phyloP scores from a whole-genome alignment of 2,888 invertebrate genomes.

The Calephelis perditalis region DNA sequence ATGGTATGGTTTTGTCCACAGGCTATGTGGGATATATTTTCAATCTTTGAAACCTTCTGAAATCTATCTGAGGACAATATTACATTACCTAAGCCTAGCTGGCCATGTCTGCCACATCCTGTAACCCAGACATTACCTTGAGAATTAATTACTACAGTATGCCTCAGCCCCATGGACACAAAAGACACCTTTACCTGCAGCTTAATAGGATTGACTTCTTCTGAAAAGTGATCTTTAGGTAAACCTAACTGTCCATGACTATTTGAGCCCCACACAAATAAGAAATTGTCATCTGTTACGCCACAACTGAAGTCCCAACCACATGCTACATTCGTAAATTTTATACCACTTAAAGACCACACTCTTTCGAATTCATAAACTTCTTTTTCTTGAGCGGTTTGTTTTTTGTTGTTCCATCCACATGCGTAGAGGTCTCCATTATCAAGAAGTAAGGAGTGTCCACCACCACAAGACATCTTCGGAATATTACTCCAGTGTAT shows the following conservation, averaged over 20 bases:
- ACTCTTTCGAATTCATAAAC: conserved; percentile 79
- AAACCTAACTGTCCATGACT: conserved; percentile 86
- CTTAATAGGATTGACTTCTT: conserved; percentile 52
- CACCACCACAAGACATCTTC: conserved; percentile 86
- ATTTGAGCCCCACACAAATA: conserved; percentile 92
- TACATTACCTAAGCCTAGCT: conserved; percentile 78
- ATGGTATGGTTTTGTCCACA: conserved; percentile 91
- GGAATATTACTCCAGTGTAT: conserved; percentile 72
- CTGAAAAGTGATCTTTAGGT: conserved; percentile 64
- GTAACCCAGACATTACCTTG: conserved; percentile 80
- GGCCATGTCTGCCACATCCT: conserved; percentile 83
- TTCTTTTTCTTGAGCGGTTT: conserved; percentile 78
- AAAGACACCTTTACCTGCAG: conserved; percentile 71
- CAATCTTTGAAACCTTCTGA: conserved; percentile 73
- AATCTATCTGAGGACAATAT: conserved; percentile 56
- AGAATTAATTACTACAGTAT: conserved; percentile 81
- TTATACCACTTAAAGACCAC: conserved; percentile 74
- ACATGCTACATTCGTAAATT: conserved; percentile 81
- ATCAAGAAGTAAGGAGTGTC: conserved; percentile 85
- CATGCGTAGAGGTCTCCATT: conserved; percentile 85
- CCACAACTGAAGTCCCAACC: conserved; percentile 92
- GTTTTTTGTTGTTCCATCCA: conserved; percentile 88
- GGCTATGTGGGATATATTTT: conserved; percentile 79
- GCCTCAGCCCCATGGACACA: conserved; percentile 83
- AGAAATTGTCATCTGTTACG: conserved; percentile 80